A percentile compares a stretch with the other conserved stretches of the same genome.
These are phyloP conservation scores for Leiothrix lutea DNA, from an alignment of 2,113 vertebrate species.

Conservation along the genomic window DNA sequence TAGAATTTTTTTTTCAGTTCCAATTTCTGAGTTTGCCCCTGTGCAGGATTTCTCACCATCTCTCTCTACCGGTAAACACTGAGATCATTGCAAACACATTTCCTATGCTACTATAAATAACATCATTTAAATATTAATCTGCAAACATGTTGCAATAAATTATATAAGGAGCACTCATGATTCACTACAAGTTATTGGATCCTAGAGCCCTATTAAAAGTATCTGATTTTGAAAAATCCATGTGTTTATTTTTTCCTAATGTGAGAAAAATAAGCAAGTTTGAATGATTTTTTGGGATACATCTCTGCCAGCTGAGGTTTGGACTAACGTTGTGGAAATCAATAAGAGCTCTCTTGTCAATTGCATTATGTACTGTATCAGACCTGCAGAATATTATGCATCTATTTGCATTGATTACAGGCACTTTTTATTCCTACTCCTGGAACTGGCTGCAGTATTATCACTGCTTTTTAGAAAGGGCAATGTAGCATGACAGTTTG, in stretches of 20 bases:
- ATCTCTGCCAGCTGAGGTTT: neutral
- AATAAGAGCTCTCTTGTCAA: neutral
- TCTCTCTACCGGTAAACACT: neutral
- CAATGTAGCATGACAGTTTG: neutral
- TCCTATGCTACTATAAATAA: constrained; percentile 18
- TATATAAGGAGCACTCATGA: neutral
- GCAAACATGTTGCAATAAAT: constrained; percentile 13
- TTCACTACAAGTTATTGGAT: constrained; percentile 1
- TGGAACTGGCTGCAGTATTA: neutral
- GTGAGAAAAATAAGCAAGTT: neutral
- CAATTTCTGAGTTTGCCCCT: neutral
- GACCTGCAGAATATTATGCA: constrained; percentile 3
- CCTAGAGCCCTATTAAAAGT: neutral
- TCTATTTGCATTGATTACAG: constrained; percentile 33
- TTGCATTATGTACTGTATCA: constrained; percentile 18
- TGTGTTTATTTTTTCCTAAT: neutral
- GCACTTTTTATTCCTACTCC: neutral
- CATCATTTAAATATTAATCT: neutral
- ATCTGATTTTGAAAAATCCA: neutral
- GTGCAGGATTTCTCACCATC: neutral
- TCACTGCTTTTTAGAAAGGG: neutral
- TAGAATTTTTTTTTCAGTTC: neutral
- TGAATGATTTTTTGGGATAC: neutral
- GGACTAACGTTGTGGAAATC: neutral
- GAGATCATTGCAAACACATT: neutral